Base-by-base conservation (phyloP, 2,888 invertebrate species). In the Protodeltote pygarga region DNA sequence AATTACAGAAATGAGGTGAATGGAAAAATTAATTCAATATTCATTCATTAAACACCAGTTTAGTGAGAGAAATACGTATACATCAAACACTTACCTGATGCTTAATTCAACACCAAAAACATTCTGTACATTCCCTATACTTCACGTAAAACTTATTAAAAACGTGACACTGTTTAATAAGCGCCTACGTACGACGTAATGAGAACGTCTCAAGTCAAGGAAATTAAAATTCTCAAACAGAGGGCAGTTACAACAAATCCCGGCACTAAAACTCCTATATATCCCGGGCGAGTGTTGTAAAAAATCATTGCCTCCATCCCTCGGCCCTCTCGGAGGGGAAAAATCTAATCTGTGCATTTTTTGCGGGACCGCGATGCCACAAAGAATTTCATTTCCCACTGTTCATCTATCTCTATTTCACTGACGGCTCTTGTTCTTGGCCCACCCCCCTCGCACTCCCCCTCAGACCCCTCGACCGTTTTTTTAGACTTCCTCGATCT, bases 361-460 rank as follows among this genome's bases (percentile, higher is more conserved):
- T 92, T 92, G 92, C 92, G 92, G 87, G 92, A 89, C 90, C 91
- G 91, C 91, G 90, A 91, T 89, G 89, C 92, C 92, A 92, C 92
- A 92, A 92, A 92, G 92, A 92, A 92, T 92, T 92, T 92, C 92
- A 92, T 92, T 92, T 92, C 92, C 92, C 90, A 91, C 91, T 92
- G 92, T 92, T 92, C 92, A 92, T 92, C 92, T 92, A 91, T 92
- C 92, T 92, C 92, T 91, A 91, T 92, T 92, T 89, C 91, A 91
- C 85, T 92, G 92, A 92, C 92, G 89, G 86, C 90, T 85, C 90
- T 90, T 91, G 92, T 92, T 92, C 92, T 92, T 92, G 83, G 77
- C 70, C 79, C 81, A 71, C 77, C 72, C 71, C 69, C 75, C 71
- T 55, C 71, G 32, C 57, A 61, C 54, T 48, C 62, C 70, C 71